phyloP scores from a whole-genome alignment of 2,113 vertebrate genomes.

The Sterrhoptilus dennistouni region DNA sequence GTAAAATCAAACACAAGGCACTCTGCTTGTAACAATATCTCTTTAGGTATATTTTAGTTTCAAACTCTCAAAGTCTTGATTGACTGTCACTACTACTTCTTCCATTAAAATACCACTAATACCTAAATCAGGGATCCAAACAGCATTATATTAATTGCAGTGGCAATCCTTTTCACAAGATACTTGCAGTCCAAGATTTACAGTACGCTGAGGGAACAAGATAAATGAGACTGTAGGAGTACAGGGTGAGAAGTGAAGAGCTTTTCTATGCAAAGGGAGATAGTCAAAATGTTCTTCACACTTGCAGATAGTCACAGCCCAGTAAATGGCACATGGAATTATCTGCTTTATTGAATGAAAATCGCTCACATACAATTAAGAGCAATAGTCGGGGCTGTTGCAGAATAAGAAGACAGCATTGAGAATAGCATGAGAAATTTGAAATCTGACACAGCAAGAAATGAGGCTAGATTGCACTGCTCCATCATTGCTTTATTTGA shows the following conservation, averaged over 20 bases:
- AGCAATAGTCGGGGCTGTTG: background rate
- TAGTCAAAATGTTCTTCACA: background rate
- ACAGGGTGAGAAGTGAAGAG: background rate
- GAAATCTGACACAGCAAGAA: background rate
- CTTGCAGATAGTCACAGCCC: background rate
- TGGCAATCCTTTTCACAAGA: background rate
- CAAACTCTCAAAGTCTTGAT: background rate
- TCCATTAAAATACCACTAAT: background rate
- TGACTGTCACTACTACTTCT: background rate
- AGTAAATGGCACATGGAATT: background rate
- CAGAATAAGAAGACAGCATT: background rate
- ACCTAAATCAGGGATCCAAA: background rate
- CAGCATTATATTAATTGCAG: background rate
- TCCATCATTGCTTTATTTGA: slow-evolving; percentile 15
- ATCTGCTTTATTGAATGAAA: background rate
- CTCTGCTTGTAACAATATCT: background rate
- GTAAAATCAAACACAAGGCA: background rate
- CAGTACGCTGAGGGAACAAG: background rate
- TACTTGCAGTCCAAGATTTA: background rate
- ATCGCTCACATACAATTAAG: background rate
- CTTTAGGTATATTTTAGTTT: background rate
- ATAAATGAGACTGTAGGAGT: background rate
- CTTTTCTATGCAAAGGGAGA: background rate
- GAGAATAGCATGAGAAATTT: background rate
- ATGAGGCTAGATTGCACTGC: background rate